Percentiles rank a stretch among this genome's conserved stretches.
Conservation (phyloP, 2,113 vertebrate genomes). For the Tretioscincus oriximinensis region DNA sequence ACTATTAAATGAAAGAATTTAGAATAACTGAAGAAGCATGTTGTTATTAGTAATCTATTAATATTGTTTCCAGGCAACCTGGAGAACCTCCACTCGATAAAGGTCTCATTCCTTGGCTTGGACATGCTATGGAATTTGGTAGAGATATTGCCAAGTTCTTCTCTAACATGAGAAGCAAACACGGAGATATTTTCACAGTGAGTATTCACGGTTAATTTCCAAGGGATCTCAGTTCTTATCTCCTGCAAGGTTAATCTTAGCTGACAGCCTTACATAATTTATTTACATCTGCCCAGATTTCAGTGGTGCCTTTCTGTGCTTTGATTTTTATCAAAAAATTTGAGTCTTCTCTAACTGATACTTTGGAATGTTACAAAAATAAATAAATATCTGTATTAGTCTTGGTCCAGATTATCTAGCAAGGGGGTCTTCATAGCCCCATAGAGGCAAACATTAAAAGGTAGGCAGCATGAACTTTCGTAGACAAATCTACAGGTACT, state of each 20-base stretch:
- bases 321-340: neutral
- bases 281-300: too few species aligned
- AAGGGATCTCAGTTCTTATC: neutral
- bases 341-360: too few species aligned
- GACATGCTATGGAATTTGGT: slow-evolving; percentile 85
- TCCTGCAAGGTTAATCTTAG: neutral
- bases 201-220: slow-evolving; percentile 41
- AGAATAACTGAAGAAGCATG: neutral
- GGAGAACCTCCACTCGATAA: slow-evolving; percentile 83
- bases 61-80: slow-evolving; percentile 67
- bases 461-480: too few species aligned
- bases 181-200: slow-evolving; percentile 88
- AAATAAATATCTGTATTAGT: too few species aligned
- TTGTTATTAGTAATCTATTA: neutral
- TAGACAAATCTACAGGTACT: too few species aligned
- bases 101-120: slow-evolving; percentile 84
- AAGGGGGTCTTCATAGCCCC: too few species aligned
- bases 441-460: too few species aligned
- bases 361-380: too few species aligned
- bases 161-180: slow-evolving; percentile 81
- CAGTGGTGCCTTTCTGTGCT: neutral
- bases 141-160: slow-evolving; percentile 84
- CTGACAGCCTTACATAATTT: too few species aligned
- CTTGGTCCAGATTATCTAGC: too few species aligned
- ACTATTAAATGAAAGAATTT: neutral